Percentiles rank a stretch among this genome's conserved stretches.
Evolutionary conservation across 2,113 vertebrate species (phyloP).

Genomic region (Bungarus multicinctus): DNA sequence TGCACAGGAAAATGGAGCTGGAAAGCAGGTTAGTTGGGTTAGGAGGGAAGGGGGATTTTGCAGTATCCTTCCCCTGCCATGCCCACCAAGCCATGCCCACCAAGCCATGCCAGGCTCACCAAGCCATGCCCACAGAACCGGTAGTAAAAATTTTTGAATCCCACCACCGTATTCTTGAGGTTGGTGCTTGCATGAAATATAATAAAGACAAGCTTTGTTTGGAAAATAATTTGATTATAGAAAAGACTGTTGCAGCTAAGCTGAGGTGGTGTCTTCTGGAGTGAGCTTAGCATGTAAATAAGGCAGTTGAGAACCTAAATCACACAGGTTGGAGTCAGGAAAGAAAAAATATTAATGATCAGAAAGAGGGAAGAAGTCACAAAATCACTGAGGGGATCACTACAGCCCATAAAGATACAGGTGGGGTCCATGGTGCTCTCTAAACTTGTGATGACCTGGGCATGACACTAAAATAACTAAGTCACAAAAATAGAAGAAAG

Average conservation of each 20-base stretch:
- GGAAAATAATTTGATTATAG: background rate
- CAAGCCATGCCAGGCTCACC: too few species aligned
- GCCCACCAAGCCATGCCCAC: too few species aligned
- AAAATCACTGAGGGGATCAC: background rate
- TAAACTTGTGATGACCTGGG: too few species aligned
- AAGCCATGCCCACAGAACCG: too few species aligned
- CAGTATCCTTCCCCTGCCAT: too few species aligned
- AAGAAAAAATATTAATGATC: background rate
- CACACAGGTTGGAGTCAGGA: background rate
- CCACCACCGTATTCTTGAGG: background rate
- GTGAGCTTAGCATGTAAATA: background rate
- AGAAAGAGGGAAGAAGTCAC: background rate
- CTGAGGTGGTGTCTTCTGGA: background rate
- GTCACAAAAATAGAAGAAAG: too few species aligned
- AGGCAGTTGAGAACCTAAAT: background rate
- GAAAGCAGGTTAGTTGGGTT: too few species aligned
- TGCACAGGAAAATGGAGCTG: too few species aligned
- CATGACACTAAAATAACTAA: too few species aligned
- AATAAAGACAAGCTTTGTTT: background rate
- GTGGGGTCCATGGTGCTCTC: too few species aligned
- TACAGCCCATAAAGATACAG: background rate
- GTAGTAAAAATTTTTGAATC: too few species aligned
- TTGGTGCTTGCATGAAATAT: background rate
- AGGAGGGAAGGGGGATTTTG: too few species aligned
- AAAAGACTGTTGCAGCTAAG: background rate